phyloP scores from a whole-genome alignment of 35 echinoderm and acorn worm genomes.

The Apostichopus japonicus region DNA sequence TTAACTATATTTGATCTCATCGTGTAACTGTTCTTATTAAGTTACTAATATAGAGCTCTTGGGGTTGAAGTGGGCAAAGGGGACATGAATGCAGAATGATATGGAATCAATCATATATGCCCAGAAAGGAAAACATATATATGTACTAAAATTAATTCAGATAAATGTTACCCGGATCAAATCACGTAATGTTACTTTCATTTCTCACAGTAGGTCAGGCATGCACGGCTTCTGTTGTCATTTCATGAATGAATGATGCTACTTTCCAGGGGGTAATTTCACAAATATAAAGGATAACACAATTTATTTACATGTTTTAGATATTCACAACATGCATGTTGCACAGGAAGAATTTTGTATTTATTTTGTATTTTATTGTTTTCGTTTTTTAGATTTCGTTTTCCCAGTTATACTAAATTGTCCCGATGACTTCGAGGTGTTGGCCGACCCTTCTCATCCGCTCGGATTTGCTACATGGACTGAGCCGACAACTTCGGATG shows the following conservation, averaged over 20 bases:
- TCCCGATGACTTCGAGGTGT: conserved; percentile 21
- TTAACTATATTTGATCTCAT: too few relatives aligned
- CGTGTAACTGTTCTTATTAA: too few relatives aligned
- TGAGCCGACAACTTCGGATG: conserved; percentile 10
- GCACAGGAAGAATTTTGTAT: background rate
- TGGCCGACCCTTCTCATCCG: conserved; percentile 28
- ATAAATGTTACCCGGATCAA: too few relatives aligned
- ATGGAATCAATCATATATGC: too few relatives aligned
- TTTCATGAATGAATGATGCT: background rate
- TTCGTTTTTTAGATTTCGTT: background rate
- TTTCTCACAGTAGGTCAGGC: too few relatives aligned
- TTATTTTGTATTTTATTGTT: background rate
- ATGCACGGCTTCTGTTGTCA: too few relatives aligned
- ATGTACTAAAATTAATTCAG: too few relatives aligned
- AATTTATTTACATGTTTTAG: background rate
- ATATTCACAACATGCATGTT: background rate
- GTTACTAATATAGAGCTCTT: too few relatives aligned
- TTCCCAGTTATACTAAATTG: conserved; percentile 15
- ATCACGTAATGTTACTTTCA: too few relatives aligned
- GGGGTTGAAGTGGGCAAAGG: too few relatives aligned
- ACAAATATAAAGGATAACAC: background rate
- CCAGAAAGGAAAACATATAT: too few relatives aligned
- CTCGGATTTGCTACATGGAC: conserved; percentile 38
- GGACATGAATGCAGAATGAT: too few relatives aligned
- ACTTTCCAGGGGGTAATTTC: background rate